These are phyloP conservation scores for Petromus typicus DNA, from an alignment of 2,113 vertebrate genomes.

Conservation along the genomic window DNA sequence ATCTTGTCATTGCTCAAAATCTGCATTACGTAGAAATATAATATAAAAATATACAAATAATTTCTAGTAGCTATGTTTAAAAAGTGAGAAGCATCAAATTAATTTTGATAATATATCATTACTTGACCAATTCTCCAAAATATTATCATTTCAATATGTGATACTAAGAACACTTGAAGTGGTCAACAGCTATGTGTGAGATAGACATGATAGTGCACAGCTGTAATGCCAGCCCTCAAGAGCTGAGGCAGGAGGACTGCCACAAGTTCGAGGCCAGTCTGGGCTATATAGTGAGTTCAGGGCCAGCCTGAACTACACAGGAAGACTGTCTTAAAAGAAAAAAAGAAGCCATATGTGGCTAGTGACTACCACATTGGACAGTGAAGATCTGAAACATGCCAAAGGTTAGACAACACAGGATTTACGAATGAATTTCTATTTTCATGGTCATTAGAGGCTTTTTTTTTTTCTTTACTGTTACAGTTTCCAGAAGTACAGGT, in stretches of 20 bases:
- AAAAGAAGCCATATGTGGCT: not conserved
- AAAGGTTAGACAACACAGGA: not conserved
- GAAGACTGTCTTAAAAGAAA: not conserved
- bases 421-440: not conserved
- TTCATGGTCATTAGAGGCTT: slow-evolving; percentile 27
- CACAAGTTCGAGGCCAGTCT: not conserved
- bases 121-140: slow-evolving; percentile 65
- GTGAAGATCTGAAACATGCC: not conserved
- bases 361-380: not conserved
- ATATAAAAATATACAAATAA: slow-evolving; percentile 27
- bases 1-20: slow-evolving; percentile 30
- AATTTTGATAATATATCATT: slow-evolving; percentile 66
- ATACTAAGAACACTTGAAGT: slow-evolving; percentile 37
- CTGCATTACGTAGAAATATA: slow-evolving; percentile 6
- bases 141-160: slow-evolving; percentile 47
- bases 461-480: not conserved
- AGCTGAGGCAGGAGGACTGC: not conserved
- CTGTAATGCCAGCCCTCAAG: not conserved
- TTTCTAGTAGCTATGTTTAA: slow-evolving; percentile 3
- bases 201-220: not conserved
- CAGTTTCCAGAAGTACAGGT: slow-evolving; percentile 6
- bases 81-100: slow-evolving; percentile 50
- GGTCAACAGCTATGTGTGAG: slow-evolving; percentile 25
- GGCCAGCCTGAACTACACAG: too few species aligned
- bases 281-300: not conserved